phyloP scores from a whole-genome alignment of 2,113 vertebrate genomes.

The Sitta europaea region DNA sequence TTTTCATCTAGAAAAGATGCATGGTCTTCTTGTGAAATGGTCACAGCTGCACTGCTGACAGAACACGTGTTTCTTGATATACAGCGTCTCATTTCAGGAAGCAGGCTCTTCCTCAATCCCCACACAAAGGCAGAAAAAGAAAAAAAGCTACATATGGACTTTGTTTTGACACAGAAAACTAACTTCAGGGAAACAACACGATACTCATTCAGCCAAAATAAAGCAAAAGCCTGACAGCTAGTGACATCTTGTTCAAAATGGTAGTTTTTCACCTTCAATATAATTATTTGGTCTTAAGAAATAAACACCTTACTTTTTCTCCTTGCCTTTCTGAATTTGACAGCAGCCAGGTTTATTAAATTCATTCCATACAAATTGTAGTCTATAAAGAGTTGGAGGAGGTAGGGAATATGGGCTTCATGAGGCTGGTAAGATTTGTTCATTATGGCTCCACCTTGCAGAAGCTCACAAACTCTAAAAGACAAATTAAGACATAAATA shows the following conservation, averaged over 20 bases:
- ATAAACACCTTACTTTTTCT: slow-evolving; percentile 80
- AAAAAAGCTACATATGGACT: background rate
- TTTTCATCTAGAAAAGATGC: background rate
- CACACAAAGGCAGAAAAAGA: background rate
- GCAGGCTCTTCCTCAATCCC: background rate
- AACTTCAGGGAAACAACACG: background rate
- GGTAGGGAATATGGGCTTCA: slow-evolving; percentile 96
- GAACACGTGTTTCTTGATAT: fast-evolving
- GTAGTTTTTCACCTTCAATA: background rate
- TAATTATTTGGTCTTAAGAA: slow-evolving; percentile 12
- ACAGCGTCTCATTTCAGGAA: background rate
- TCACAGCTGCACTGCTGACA: background rate
- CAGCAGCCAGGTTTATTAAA: slow-evolving; percentile 88
- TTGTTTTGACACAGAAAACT: background rate
- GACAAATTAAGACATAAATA: background rate
- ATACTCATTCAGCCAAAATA: background rate
- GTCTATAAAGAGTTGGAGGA: slow-evolving; percentile 98
- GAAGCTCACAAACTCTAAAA: slow-evolving; percentile 92
- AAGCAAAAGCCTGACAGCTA: background rate
- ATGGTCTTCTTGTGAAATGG: background rate
- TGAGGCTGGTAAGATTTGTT: slow-evolving; percentile 96
- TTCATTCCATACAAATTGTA: slow-evolving; percentile 99
- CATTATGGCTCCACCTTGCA: slow-evolving; percentile 98
- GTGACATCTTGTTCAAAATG: background rate
- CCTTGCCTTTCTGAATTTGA: slow-evolving; percentile 87